Conservation (phyloP, 2,113 vertebrate species). For the Tupaia chinensis region DNA sequence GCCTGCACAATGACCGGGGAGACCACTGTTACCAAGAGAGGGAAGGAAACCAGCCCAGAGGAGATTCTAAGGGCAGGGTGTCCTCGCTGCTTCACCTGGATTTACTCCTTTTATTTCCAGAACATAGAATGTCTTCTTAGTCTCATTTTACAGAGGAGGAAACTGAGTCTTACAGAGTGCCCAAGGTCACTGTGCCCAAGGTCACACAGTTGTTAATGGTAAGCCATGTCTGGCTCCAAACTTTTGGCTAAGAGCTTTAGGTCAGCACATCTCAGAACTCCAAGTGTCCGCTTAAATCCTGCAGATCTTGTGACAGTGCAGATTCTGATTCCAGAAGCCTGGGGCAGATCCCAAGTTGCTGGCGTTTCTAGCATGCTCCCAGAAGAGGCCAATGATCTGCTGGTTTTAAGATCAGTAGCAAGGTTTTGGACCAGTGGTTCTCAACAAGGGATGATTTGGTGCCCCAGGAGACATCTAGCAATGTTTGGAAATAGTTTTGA, state of each 20-base stretch:
- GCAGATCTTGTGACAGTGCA: neutral
- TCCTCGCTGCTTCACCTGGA: neutral
- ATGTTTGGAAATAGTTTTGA: neutral
- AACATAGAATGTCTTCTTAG: neutral
- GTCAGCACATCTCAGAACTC: neutral
- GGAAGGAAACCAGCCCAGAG: neutral
- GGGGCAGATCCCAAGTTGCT: neutral
- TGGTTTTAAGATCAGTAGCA: neutral
- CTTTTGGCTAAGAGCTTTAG: neutral
- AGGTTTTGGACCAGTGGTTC: neutral
- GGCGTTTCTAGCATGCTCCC: neutral
- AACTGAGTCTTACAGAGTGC: neutral
- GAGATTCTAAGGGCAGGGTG: neutral
- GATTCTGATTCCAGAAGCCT: neutral
- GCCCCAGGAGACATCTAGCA: neutral
- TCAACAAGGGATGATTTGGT: neutral
- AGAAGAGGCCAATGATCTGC: neutral
- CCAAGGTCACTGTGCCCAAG: neutral
- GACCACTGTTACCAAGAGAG: conserved; percentile 23
- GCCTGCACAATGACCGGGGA: neutral
- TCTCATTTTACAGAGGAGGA: conserved; percentile 19
- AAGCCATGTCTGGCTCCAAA: neutral
- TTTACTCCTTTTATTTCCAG: neutral
- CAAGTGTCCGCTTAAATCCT: neutral
- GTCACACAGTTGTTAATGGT: neutral